Evolutionary conservation across 2,797 vertebrate genomes (phyloP), one percentile per base, ranked within the genome.

Genomic region (Hippopotamyrus pictus): DNA sequence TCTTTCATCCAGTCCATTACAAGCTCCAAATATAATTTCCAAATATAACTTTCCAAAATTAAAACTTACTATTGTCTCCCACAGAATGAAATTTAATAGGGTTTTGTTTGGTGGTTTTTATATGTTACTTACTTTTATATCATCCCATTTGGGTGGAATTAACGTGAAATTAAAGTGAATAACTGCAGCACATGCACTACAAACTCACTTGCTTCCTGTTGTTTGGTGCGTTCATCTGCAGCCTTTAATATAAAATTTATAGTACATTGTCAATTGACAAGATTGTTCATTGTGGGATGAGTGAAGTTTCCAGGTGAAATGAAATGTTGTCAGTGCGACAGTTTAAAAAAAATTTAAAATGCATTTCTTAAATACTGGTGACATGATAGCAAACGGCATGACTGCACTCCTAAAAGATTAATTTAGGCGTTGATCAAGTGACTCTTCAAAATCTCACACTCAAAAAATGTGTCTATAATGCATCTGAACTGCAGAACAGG

Each of bases 91-190:
- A 8, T 84, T 22, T 54, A 46, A 84, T 7, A 89, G 37, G 19
- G 88, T 22, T 50, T 73, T 41, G 51, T 89, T 84, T 84, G 29
- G n/a, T 76, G 65, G 25, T 82, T 79, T 25, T 53, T 88, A 87
- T 62, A 12, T 87, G 17, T 41, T 87, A 54, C 22, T 54, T 37
- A 86, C 5, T 37, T 85, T 57, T 54, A 14, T 85, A 50, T 86
- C 33, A 57, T 54, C 25, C 51, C 51, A 53, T 86, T 79, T 50
- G 82, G 44, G 1, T 50, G 46, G 82, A 84, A 84, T 84, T 50
- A 84, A 48, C 82, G 51, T 84, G 4, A 84, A 84, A 84, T 51
- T 84, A 51, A 84, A 84, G 4, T 25, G 9, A 84, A 84, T 84
- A 84, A 50, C 17, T 12, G n/a, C 79, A 84, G n/a, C 46, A 50